Conservation (phyloP, 2,888 invertebrate species). For the Molorchus minor region DNA sequence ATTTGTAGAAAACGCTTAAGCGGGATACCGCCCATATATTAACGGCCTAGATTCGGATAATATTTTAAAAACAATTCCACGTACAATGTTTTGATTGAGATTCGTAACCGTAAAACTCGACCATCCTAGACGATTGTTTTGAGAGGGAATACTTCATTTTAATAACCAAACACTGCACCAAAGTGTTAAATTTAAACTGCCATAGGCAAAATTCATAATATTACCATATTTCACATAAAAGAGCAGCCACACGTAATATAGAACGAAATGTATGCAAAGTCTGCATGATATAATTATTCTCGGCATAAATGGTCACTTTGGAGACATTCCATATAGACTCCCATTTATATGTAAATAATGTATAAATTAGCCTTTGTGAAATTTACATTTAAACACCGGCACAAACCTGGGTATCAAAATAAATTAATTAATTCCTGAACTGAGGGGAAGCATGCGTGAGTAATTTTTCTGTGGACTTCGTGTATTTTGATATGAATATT, state of each 20-base stretch:
- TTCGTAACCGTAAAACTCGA: not conserved
- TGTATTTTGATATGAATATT: too few species aligned
- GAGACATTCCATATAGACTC: constrained; percentile 49
- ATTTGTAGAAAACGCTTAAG: not conserved
- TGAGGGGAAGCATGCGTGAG: constrained; percentile 18
- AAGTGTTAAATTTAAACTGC: constrained; percentile 14
- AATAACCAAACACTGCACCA: not conserved
- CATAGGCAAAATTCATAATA: constrained; percentile 20
- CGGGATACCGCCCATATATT: not conserved
- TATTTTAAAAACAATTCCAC: not conserved
- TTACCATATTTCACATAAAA: constrained; percentile 37
- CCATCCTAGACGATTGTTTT: not conserved
- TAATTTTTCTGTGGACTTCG: too few species aligned
- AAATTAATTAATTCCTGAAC: constrained; percentile 33
- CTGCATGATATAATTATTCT: constrained; percentile 52
- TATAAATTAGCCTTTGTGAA: constrained; percentile 53
- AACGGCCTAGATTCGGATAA: not conserved
- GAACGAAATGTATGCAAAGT: constrained; percentile 51
- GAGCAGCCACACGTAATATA: constrained; percentile 30
- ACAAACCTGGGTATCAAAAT: constrained; percentile 34
- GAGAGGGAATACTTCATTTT: constrained; percentile 7
- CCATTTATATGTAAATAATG: constrained; percentile 57
- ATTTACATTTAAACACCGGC: constrained; percentile 49
- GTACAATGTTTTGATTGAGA: too few species aligned
- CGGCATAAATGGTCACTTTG: constrained; percentile 53